These are phyloP conservation scores for Chloroceryle amazona DNA, from an alignment of 2,797 vertebrate genomes.

Conservation along the genomic window DNA sequence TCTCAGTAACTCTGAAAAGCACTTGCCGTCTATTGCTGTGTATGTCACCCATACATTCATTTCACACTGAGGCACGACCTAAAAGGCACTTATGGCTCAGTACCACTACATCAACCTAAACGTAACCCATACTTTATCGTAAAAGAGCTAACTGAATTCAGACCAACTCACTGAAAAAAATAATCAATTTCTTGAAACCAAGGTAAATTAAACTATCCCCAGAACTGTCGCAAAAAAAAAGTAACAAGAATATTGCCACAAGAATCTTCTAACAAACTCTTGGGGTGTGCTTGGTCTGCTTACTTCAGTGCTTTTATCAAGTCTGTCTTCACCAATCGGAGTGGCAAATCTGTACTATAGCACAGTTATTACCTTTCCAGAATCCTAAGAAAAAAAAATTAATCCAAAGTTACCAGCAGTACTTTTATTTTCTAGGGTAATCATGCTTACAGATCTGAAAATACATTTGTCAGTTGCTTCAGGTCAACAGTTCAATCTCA, in stretches of 20 bases:
- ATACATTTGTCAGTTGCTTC: background rate
- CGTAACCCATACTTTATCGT: background rate
- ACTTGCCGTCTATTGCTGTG: background rate
- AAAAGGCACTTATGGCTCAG: background rate
- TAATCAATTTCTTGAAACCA: background rate
- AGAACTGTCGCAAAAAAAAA: constrained; percentile 41
- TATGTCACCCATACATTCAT: background rate
- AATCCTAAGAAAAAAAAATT: background rate
- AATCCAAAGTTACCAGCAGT: background rate
- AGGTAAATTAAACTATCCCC: background rate
- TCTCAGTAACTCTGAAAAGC: background rate
- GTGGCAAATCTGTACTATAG: background rate
- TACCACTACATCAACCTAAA: background rate
- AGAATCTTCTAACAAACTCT: constrained; percentile 17
- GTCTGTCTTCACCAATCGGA: constrained; percentile 2
- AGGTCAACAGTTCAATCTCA: background rate
- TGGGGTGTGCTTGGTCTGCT: background rate
- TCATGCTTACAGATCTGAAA: background rate
- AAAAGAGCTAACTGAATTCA: background rate
- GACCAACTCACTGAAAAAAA: background rate
- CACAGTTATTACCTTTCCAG: background rate
- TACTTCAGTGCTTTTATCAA: constrained; percentile 5
- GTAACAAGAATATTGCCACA: background rate
- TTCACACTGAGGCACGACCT: background rate
- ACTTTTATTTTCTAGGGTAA: background rate